These are phyloP conservation scores for Aquatica leii DNA, from an alignment of 2,888 invertebrate species.

Conservation along the genomic window DNA sequence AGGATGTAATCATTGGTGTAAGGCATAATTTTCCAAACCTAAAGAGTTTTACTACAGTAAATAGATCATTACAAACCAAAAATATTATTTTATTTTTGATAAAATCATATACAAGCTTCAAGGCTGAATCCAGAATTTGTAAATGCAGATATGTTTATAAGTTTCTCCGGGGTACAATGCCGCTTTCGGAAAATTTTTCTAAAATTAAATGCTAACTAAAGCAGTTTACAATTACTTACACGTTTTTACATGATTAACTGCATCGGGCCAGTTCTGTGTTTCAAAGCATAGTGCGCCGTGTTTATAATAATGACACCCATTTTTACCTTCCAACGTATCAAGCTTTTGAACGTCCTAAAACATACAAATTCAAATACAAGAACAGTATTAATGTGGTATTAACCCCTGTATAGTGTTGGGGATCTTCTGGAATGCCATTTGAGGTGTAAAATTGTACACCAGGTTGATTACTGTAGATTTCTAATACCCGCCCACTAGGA, in stretches of 20 bases:
- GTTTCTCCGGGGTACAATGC: conserved; percentile 76
- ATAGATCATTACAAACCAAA: too few relatives aligned
- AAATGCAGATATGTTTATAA: conserved; percentile 68
- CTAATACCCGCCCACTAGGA: conserved; percentile 74
- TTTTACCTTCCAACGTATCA: conserved; percentile 71
- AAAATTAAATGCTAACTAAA: conserved; percentile 48
- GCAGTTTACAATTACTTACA: conserved; percentile 61
- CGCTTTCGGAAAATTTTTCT: conserved; percentile 79
- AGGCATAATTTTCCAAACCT: too few relatives aligned
- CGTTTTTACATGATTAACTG: conserved; percentile 87
- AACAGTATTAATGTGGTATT: neutral
- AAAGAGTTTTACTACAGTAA: too few relatives aligned
- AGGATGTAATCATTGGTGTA: too few relatives aligned
- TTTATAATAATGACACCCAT: conserved; percentile 70
- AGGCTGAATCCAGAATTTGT: conserved; percentile 49
- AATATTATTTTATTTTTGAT: too few relatives aligned
- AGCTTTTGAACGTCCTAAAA: conserved; percentile 34
- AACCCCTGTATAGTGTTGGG: conserved; percentile 45
- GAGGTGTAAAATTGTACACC: conserved; percentile 92
- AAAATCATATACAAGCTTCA: neutral
- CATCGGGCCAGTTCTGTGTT: conserved; percentile 93
- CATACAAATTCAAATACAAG: neutral
- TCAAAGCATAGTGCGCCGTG: conserved; percentile 89
- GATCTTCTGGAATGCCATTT: conserved; percentile 72
- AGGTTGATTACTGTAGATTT: conserved; percentile 86